These are phyloP conservation scores for Otus sunia DNA, from an alignment of 2,113 vertebrate species.

Conservation along the genomic window DNA sequence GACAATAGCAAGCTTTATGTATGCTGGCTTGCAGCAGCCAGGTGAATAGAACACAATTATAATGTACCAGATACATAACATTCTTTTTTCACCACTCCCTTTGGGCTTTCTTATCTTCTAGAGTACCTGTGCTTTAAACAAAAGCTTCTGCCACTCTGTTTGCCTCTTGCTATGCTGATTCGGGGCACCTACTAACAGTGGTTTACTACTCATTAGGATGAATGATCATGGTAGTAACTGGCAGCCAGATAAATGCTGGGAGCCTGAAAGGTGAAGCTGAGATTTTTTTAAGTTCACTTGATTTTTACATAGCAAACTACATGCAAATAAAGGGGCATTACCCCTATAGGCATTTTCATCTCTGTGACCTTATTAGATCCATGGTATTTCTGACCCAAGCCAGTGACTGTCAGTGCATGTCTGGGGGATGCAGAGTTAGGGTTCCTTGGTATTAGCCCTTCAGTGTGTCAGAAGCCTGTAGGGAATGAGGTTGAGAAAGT, in stretches of 20 bases:
- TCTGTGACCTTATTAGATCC: neutral
- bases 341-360: neutral
- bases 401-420: neutral
- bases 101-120: neutral
- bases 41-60: neutral
- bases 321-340: neutral
- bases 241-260: neutral
- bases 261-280: neutral
- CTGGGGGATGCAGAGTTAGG: neutral
- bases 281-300: neutral
- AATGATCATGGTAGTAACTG: neutral
- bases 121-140: neutral
- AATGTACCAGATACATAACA: neutral
- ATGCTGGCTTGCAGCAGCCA: neutral
- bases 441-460: neutral
- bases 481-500: constrained; percentile 14
- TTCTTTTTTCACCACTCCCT: neutral
- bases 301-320: neutral
- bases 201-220: neutral
- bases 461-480: neutral
- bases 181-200: neutral
- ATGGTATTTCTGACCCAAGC: neutral
- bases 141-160: neutral
- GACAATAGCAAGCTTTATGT: neutral
- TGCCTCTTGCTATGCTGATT: neutral